Percentiles rank a stretch among this genome's conserved stretches.
phyloP scores from a whole-genome alignment of 2,113 vertebrate species.

The Sarotherodon lohbergeri region DNA sequence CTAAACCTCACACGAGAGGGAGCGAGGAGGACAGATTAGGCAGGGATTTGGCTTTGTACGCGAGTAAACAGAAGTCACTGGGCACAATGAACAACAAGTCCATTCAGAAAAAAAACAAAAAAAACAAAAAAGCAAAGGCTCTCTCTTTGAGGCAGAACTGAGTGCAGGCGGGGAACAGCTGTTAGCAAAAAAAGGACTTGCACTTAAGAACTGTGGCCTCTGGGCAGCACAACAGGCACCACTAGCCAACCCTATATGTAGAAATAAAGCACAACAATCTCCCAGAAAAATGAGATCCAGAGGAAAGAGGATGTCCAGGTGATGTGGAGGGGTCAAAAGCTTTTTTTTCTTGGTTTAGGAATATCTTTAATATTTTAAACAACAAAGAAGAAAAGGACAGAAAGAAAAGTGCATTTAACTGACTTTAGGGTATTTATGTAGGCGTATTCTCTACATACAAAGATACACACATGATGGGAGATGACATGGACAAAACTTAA shows the following conservation, averaged over 20 bases:
- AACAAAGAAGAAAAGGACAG: background rate
- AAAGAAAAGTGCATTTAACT: background rate
- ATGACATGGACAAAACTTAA: background rate
- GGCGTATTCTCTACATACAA: background rate
- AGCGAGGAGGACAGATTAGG: conserved; percentile 54
- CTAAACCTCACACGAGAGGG: conserved; percentile 51
- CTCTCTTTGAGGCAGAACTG: conserved; percentile 15
- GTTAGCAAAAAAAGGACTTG: conserved; percentile 40
- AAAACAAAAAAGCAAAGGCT: background rate
- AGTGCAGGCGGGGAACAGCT: conserved; percentile 57
- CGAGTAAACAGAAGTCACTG: conserved; percentile 68
- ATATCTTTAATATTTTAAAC: conserved; percentile 22
- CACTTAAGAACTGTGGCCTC: conserved; percentile 30
- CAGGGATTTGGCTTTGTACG: conserved; percentile 63
- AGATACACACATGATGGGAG: background rate
- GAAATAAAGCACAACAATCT: conserved; percentile 9
- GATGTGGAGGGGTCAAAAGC: background rate
- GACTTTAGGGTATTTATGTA: background rate
- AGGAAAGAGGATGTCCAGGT: background rate
- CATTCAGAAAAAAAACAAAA: conserved; percentile 54
- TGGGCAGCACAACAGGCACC: conserved; percentile 42
- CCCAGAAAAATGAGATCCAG: background rate
- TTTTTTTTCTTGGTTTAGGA: background rate
- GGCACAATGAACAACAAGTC: conserved; percentile 72
- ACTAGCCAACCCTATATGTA: conserved; percentile 3